phyloP scores from a whole-genome alignment of 2,113 vertebrate species.

The Paradoxurus hermaphroditus region DNA sequence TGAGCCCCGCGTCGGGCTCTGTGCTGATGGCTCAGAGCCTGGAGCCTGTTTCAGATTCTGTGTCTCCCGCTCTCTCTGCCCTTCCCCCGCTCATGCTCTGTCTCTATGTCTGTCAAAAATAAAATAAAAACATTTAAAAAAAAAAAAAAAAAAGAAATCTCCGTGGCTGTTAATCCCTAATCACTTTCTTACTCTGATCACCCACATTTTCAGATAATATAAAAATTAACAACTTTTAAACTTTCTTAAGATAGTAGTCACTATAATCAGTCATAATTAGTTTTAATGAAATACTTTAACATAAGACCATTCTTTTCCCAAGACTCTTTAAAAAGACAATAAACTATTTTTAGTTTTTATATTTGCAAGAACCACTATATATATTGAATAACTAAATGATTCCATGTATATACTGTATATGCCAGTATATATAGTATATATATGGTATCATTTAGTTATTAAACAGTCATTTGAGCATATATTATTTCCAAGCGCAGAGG shows the following conservation, averaged over 20 bases:
- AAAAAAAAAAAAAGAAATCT: no score
- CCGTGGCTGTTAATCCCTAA: neutral
- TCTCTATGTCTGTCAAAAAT: no score
- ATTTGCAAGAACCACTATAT: neutral
- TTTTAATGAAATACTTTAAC: neutral
- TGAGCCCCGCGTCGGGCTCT: no score
- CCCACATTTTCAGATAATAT: neutral
- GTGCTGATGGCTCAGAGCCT: no score
- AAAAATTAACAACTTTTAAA: neutral
- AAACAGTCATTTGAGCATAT: neutral
- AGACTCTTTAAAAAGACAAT: neutral
- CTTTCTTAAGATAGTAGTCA: neutral
- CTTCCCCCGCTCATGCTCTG: no score
- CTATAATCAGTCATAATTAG: neutral
- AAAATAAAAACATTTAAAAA: no score
- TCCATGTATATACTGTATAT: neutral
- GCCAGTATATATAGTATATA: neutral
- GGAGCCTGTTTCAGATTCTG: no score
- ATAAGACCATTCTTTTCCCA: neutral
- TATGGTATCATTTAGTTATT: neutral
- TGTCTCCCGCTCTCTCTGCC: no score
- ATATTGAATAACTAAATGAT: neutral
- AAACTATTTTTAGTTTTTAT: neutral
- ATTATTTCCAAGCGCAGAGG: neutral
- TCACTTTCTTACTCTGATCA: neutral